Percentiles rank a stretch among this genome's conserved stretches.
Evolutionary conservation across 2,888 invertebrate genomes (phyloP).

Genomic region (Leucozona laternaria): DNA sequence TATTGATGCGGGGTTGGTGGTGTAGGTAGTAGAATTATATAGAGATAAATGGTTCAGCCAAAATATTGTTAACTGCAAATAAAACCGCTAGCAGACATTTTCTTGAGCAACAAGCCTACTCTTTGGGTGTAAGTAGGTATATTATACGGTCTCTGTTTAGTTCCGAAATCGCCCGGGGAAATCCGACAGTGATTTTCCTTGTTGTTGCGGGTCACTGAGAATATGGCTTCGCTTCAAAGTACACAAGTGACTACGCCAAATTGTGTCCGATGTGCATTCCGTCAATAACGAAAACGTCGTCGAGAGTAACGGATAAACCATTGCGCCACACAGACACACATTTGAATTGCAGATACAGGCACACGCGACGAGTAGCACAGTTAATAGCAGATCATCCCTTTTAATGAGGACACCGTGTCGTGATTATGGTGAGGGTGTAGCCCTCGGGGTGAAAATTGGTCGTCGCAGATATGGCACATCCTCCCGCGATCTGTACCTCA

Average conservation of each 20-base stretch:
- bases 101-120: constrained; percentile 66
- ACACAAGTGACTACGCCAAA: constrained; percentile 53
- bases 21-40: neutral
- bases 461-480: constrained; percentile 60
- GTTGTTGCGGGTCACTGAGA: constrained; percentile 65
- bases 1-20: constrained; percentile 10
- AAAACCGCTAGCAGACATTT: constrained; percentile 41
- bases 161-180: constrained; percentile 62
- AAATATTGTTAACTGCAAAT: constrained; percentile 57
- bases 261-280: constrained; percentile 74
- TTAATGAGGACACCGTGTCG: constrained; percentile 55
- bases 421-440: constrained; percentile 59
- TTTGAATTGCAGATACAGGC: constrained; percentile 17
- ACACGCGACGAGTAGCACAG: constrained; percentile 37
- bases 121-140: neutral
- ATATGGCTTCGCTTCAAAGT: constrained; percentile 45
- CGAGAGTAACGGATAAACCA: constrained; percentile 72
- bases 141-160: constrained; percentile 17
- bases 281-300: constrained; percentile 70
- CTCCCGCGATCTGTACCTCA: constrained; percentile 69
- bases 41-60: constrained; percentile 28
- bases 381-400: constrained; percentile 71
- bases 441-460: constrained; percentile 57
- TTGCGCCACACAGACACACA: constrained; percentile 59
- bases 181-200: constrained; percentile 59